These are phyloP conservation scores for Camarhynchus parvulus DNA, from an alignment of 2,113 vertebrate species.

Conservation along the genomic window DNA sequence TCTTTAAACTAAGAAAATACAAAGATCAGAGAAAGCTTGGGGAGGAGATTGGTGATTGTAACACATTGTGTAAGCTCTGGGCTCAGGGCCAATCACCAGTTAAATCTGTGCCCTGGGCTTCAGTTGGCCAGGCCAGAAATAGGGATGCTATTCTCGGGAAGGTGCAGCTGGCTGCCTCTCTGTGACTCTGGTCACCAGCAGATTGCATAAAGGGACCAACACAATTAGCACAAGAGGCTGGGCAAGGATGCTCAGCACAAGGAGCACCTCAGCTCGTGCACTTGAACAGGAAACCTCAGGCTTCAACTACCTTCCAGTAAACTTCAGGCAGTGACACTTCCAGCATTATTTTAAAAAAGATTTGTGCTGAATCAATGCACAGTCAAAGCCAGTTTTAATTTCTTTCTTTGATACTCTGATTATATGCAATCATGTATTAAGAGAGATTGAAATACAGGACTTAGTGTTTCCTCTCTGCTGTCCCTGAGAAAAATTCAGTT, in stretches of 20 bases:
- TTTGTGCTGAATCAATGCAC: background rate
- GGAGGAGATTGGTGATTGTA: background rate
- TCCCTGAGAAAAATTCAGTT: background rate
- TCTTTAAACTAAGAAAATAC: background rate
- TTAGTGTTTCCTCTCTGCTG: background rate
- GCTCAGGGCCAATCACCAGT: slow-evolving; percentile 19
- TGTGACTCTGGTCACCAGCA: background rate
- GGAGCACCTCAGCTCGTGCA: background rate
- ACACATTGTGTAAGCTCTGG: background rate
- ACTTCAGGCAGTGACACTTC: background rate
- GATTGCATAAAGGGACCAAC: background rate
- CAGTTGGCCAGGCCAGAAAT: slow-evolving; percentile 12
- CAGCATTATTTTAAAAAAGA: background rate
- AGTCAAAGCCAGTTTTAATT: background rate
- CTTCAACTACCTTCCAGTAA: background rate
- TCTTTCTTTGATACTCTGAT: background rate
- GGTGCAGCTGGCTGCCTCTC: slow-evolving; percentile 12
- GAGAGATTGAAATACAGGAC: background rate
- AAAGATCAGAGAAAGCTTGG: background rate
- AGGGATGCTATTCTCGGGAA: slow-evolving; percentile 12
- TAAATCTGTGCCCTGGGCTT: slow-evolving; percentile 5
- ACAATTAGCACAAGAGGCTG: background rate
- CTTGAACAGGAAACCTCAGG: background rate
- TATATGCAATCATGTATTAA: fast-evolving
- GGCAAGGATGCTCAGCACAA: background rate